Conservation (phyloP, 2,113 vertebrate species). For the Anseranas semipalmata region DNA sequence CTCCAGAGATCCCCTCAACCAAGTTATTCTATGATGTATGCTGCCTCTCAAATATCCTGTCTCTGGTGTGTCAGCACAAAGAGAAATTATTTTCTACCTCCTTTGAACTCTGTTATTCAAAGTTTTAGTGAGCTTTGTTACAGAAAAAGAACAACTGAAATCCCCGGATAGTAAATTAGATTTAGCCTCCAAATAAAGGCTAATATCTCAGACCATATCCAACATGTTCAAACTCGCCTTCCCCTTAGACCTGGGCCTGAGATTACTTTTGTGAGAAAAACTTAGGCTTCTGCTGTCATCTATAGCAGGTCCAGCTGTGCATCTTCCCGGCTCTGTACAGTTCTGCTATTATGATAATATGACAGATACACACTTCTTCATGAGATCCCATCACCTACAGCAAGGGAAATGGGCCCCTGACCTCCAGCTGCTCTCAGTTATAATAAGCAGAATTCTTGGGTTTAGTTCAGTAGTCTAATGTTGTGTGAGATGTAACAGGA, state of each 20-base stretch:
- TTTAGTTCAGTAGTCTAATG: background rate
- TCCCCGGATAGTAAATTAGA: background rate
- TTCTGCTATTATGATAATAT: background rate
- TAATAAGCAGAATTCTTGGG: background rate
- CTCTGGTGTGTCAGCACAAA: background rate
- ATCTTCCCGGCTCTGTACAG: background rate
- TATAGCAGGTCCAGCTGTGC: background rate
- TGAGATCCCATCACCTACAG: background rate
- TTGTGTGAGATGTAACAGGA: background rate
- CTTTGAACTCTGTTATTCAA: background rate
- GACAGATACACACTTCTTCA: background rate
- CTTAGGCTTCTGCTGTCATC: background rate
- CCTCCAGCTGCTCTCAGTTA: background rate
- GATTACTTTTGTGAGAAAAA: background rate
- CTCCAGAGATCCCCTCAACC: background rate
- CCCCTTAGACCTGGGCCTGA: background rate
- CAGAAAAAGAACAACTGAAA: background rate
- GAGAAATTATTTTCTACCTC: background rate
- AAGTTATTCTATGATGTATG: background rate
- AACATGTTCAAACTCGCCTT: background rate
- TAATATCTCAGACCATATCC: background rate
- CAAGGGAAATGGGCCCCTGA: background rate
- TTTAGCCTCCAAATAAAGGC: background rate
- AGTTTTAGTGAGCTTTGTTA: background rate
- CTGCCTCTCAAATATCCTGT: background rate